phyloP scores from a whole-genome alignment of 1,140 invertebrate species.

The Lasioglossum baleicum region DNA sequence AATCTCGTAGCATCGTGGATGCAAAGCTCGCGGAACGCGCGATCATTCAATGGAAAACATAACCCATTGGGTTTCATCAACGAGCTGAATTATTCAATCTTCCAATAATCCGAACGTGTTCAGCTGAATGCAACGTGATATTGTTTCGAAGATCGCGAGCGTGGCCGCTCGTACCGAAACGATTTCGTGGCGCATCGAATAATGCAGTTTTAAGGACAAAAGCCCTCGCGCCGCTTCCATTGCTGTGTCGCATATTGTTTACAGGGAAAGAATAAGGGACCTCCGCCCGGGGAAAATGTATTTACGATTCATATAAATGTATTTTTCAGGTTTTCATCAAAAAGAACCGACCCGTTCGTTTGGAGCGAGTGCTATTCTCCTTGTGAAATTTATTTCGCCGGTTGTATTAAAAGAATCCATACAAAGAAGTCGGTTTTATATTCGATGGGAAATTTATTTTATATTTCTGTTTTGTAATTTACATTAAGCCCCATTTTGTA shows the following conservation, averaged over 20 bases:
- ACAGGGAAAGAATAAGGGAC: neutral
- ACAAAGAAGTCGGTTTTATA: too few relatives aligned
- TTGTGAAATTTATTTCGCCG: too few relatives aligned
- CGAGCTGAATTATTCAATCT: slow-evolving; percentile 46
- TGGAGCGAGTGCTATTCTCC: too few relatives aligned
- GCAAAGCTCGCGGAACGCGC: slow-evolving; percentile 10
- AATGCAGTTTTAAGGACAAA: slow-evolving; percentile 38
- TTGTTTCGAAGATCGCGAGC: slow-evolving; percentile 46
- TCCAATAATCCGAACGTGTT: slow-evolving; percentile 44
- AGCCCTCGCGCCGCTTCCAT: neutral
- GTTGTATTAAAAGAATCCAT: too few relatives aligned
- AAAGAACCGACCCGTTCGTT: too few relatives aligned
- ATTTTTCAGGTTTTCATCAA: too few relatives aligned
- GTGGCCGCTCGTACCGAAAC: slow-evolving; percentile 32
- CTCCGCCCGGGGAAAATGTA: too few relatives aligned
- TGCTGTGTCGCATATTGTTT: neutral
- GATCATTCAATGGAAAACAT: slow-evolving; percentile 21
- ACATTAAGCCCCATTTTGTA: too few relatives aligned
- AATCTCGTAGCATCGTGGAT: neutral
- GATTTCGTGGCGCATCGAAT: slow-evolving; percentile 35
- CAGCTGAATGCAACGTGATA: slow-evolving; percentile 39
- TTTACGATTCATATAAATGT: neutral
- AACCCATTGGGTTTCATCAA: slow-evolving; percentile 24
- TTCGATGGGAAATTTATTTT: too few relatives aligned
- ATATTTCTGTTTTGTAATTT: too few relatives aligned